A percentile compares a stretch with the other conserved stretches of the same genome.
Conservation (phyloP, 2,888 invertebrate genomes). For the Drosophila kanekoi region DNA sequence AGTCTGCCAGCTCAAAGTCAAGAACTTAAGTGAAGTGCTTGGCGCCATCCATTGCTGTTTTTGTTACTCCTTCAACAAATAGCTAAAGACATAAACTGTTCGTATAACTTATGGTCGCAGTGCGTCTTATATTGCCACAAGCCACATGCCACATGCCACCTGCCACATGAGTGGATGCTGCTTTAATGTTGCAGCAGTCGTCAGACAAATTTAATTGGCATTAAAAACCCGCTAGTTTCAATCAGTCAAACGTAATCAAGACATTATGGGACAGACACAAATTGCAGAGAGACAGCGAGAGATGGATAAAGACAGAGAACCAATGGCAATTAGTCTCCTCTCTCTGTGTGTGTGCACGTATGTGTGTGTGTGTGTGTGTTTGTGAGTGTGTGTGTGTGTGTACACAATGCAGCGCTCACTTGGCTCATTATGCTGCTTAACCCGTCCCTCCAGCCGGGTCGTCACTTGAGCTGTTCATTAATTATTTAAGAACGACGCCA, state of each 20-base stretch:
- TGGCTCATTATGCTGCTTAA: constrained; percentile 69
- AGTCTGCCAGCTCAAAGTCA: background rate
- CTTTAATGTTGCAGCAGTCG: constrained; percentile 5
- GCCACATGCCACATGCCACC: constrained; percentile 1
- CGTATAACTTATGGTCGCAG: background rate
- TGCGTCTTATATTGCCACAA: background rate
- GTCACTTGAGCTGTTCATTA: constrained; percentile 67
- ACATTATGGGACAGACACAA: constrained; percentile 52
- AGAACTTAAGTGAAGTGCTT: background rate
- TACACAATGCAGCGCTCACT: constrained; percentile 32
- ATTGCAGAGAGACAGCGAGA: background rate
- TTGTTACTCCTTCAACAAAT: background rate
- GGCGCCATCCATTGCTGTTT: background rate
- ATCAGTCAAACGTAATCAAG: constrained; percentile 72
- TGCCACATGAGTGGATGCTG: constrained; percentile 7
- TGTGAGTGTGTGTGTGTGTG: constrained; percentile 19
- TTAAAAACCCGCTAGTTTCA: constrained; percentile 60
- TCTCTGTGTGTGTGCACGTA: too few relatives aligned
- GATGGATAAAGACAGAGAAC: constrained; percentile 3
- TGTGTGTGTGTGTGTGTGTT: too few relatives aligned
- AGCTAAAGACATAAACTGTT: background rate
- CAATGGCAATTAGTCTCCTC: constrained; percentile 49
- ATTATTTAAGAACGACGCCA: constrained; percentile 71
- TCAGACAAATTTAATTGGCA: constrained; percentile 28
- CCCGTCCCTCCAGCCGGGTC: background rate